Base-by-base conservation (phyloP, 1,140 invertebrate genomes). In the Bombus superbus region DNA sequence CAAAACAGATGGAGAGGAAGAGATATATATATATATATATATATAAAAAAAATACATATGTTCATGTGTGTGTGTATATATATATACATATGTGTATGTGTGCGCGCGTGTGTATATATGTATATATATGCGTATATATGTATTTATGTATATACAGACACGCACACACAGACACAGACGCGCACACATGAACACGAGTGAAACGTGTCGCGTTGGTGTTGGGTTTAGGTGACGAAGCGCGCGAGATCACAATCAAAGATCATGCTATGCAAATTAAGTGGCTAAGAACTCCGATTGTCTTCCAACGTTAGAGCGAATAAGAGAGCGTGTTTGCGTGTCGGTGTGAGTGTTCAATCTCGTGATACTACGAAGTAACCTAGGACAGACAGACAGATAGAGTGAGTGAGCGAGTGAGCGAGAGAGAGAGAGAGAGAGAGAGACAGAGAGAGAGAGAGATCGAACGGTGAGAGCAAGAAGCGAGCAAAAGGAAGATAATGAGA, bases 231-330 rank as follows among this genome's bases (percentile, higher is more conserved):
- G 75, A 85, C 28, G 78, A 85, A 68, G 44, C 71, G 57, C 69
- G 40, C 44, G 42, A 85, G 69, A 85, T 79, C 53, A 68, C 53
- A 81, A 80, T 85, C 78, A 75, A 81, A 53, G 81, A 74, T 69
- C 76, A 73, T 82, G 69, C 59, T 76, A 80, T 80, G 69, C 77
- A 86, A 86, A 64, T 74, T 81, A 76, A 73, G 88, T 83, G 88
- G 83, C 79, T 71, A 71, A 73, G 64, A 90, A 90, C 85, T 91
- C 74, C 89, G 83, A 93, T 93, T 92, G 92, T 93, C 92, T 93
- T 93, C 92, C 92, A 92, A 91, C 90, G 86, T 85, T 79, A 84
- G 82, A 86, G 66, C 68, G 69, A 74, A 35, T 89, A 79, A 80
- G 72, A 18, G n/a, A 10, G 32, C 32, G 35, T 35, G 44, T 15